These are phyloP conservation scores for Drosophila sp. DNA, from an alignment of 1,140 invertebrate species.

Conservation along the genomic window DNA sequence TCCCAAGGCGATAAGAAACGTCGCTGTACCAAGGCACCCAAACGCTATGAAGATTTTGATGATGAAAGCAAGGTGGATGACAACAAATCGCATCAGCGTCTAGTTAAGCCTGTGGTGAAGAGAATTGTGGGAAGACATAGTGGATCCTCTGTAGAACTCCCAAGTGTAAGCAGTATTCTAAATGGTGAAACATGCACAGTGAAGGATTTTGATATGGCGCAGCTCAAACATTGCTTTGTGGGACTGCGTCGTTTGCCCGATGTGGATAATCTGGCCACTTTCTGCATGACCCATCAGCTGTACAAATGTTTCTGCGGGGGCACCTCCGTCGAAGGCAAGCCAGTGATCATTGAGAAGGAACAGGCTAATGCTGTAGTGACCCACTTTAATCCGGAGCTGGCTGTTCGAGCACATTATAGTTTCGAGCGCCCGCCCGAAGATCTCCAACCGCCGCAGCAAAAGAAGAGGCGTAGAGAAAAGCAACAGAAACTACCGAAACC, in stretches of 20 bases:
- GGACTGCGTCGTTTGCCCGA: conserved; percentile 57
- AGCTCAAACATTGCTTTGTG: conserved; percentile 73
- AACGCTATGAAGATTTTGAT: conserved; percentile 77
- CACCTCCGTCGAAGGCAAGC: conserved; percentile 55
- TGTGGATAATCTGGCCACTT: conserved; percentile 66
- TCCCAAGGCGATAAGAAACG: conserved; percentile 77
- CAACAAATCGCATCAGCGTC: conserved; percentile 12
- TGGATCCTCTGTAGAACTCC: conserved; percentile 1
- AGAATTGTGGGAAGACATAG: conserved; percentile 27
- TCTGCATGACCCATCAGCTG: conserved; percentile 78
- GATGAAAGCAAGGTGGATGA: conserved; percentile 65
- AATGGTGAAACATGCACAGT: conserved; percentile 41
- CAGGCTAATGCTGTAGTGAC: conserved; percentile 38
- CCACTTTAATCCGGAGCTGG: conserved; percentile 53
- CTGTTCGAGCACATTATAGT: conserved; percentile 65
- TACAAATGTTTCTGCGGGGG: conserved; percentile 82
- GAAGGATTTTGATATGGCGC: conserved; percentile 55
- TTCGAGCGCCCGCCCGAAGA: conserved; percentile 64
- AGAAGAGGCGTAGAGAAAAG: conserved; percentile 50
- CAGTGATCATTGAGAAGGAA: conserved; percentile 69
- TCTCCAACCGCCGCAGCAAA: conserved; percentile 2
- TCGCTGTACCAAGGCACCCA: conserved; percentile 75
- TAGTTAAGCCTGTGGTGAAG: conserved; percentile 18
- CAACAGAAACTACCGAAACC: conserved; percentile 18
- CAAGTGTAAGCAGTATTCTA: conserved; percentile 3